A percentile compares a stretch with the other conserved stretches of the same genome.
phyloP scores from a whole-genome alignment of 2,797 vertebrate genomes.

The Takifugu ocellatus region DNA sequence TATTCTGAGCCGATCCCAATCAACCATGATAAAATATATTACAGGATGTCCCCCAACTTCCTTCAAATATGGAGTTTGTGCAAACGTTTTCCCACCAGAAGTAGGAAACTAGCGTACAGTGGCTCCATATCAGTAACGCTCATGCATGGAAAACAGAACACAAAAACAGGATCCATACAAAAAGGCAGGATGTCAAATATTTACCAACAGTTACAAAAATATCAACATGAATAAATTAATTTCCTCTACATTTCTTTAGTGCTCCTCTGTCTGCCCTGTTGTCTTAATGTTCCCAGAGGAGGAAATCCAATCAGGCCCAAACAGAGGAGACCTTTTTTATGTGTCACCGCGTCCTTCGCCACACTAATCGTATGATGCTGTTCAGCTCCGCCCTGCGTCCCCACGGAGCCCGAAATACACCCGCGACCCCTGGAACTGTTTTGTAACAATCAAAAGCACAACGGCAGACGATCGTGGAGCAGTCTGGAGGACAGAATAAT shows the following conservation, averaged over 20 bases:
- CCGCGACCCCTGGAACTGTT: conserved; percentile 45
- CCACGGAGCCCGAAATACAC: conserved; percentile 31
- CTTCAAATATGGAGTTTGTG: conserved; percentile 54
- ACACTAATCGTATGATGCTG: conserved; percentile 28
- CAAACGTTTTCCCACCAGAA: too few species aligned
- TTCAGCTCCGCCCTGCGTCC: conserved; percentile 15
- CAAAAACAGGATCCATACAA: conserved; percentile 59
- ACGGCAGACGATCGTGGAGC: conserved; percentile 45
- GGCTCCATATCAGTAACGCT: conserved; percentile 67
- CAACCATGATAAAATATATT: conserved; percentile 60
- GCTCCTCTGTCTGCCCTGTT: conserved; percentile 24
- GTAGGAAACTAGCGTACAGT: conserved; percentile 50
- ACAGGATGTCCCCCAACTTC: conserved; percentile 40
- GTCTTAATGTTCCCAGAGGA: conserved; percentile 45
- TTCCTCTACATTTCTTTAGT: conserved; percentile 67
- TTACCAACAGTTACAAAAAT: conserved; percentile 78
- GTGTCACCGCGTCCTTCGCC: conserved; percentile 37
- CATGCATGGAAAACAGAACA: conserved; percentile 60
- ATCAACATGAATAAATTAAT: conserved; percentile 80
- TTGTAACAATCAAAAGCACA: conserved; percentile 37
- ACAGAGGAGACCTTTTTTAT: conserved; percentile 36
- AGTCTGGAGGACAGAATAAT: conserved; percentile 46
- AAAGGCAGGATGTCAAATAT: conserved; percentile 72
- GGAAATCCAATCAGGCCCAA: conserved; percentile 48
- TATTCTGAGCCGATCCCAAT: conserved; percentile 36